Base-by-base conservation (phyloP, 2,888 invertebrate genomes). In the Melieria picta region DNA sequence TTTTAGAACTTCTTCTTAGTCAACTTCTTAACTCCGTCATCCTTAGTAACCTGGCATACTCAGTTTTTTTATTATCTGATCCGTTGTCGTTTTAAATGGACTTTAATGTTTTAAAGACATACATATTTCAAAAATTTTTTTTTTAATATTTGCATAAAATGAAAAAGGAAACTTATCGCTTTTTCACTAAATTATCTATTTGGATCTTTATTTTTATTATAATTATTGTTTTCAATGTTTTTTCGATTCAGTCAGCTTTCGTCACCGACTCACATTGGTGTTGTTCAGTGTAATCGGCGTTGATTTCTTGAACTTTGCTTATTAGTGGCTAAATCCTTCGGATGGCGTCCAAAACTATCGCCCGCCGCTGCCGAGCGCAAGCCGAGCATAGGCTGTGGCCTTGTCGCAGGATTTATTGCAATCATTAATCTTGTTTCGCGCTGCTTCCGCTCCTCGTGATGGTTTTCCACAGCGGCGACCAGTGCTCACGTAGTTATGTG, bases 321-420 rank as follows among this genome's bases (percentile, higher is more conserved):
- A 72, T 71, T 72, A 72, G 72, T 68, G 42, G 46, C 62, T 47
- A 69, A 69, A 47, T 63, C 63, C 61, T 62, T 62, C 42, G 43
- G 43, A 16, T 42, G 43, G 58, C 58, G 43, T 58, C 58, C 42
- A 58, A 58, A 43, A 30, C 43, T 43, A 58, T 43, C n/a, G 10
- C 13, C 16, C 13, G 11, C 45, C 13, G 4, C 55, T 52, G 64
- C 13, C 45, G 47, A 57, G 16, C 80, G 77, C 46, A 56, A 75
- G 60, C 10, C 9, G 50, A 52, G 16, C 67, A 42, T 60, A 64
- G 64, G 56, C 55, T 55, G 42, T 71, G 72, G 74, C 71, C 64
- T 80, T 80, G 82, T 80, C 81, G 78, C 83, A 80, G 83, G 85
- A 86, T 86, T 86, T 86, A 85, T 86, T 83, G 83, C 84, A 84